phyloP scores from a whole-genome alignment of 2,113 vertebrate genomes.

The Formicarius rufipectus region DNA sequence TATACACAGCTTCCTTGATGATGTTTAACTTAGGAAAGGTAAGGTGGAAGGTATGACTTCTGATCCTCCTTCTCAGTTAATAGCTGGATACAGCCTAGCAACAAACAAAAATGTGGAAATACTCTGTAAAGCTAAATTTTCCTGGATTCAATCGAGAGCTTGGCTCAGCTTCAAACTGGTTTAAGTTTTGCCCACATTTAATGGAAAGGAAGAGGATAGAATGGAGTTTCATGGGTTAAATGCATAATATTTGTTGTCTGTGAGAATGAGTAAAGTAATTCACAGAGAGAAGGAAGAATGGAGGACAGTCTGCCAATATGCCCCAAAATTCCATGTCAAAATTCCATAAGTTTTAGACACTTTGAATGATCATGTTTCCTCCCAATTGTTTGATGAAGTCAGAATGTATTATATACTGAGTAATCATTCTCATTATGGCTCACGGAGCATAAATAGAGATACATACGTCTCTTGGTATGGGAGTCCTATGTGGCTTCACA shows the following conservation, averaged over 20 bases:
- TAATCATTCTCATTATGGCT: not conserved
- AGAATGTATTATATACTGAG: not conserved
- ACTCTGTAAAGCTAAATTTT: not conserved
- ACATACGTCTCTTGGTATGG: not conserved
- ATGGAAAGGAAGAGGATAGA: not conserved
- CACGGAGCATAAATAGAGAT: not conserved
- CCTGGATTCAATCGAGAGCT: not conserved
- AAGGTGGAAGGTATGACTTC: not conserved
- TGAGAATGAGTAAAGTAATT: not conserved
- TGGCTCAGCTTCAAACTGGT: not conserved
- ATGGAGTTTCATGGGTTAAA: not conserved
- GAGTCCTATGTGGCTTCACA: not conserved
- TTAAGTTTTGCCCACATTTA: not conserved
- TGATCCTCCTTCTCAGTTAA: not conserved
- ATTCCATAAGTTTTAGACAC: not conserved
- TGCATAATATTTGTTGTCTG: not conserved
- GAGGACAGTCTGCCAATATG: not conserved
- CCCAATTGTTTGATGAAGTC: not conserved
- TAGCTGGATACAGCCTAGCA: not conserved
- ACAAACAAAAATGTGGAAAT: not conserved
- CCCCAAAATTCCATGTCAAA: not conserved
- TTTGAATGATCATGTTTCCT: not conserved
- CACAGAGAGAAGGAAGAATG: not conserved
- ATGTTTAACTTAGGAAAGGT: not conserved
- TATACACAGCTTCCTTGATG: not conserved